Conservation (phyloP, 1,140 invertebrate species). For the Muscidifurax raptorellus region DNA sequence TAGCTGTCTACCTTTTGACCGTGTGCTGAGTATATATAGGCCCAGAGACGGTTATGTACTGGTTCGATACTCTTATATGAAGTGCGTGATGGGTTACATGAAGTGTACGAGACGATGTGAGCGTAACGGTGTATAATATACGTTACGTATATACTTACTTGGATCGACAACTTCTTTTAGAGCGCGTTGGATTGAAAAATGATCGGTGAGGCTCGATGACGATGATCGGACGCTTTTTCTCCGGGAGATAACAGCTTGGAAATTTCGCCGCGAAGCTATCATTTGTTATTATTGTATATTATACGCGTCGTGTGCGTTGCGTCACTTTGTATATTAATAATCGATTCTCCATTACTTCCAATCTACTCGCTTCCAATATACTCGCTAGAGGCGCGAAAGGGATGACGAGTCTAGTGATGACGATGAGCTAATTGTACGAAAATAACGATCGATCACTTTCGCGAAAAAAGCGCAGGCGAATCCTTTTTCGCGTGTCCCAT, state of each 20-base stretch:
- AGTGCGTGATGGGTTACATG: too few relatives aligned
- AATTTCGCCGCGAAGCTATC: not conserved
- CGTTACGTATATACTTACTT: not conserved
- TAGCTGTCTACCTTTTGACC: not conserved
- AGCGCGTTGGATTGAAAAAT: constrained; percentile 1
- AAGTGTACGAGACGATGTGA: not conserved
- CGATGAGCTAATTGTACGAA: not conserved
- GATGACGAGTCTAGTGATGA: not conserved
- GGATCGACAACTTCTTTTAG: not conserved
- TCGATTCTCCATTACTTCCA: not conserved
- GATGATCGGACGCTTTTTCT: constrained; percentile 18
- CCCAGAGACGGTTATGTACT: not conserved
- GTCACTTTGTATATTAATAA: not conserved
- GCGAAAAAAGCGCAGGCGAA: too few relatives aligned
- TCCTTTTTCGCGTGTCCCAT: not conserved
- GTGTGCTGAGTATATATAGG: not conserved
- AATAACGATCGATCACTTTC: not conserved
- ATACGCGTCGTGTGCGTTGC: not conserved
- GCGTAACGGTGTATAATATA: not conserved
- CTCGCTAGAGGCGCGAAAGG: too few relatives aligned
- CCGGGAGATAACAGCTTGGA: not conserved
- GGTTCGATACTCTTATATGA: not conserved
- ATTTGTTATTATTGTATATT: too few relatives aligned
- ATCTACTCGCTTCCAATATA: not conserved
- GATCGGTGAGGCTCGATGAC: not conserved